Evolutionary conservation across 2,113 vertebrate genomes (phyloP), one percentile per base, ranked within the genome.

Genomic region (Chascanopsetta lugubris): DNA sequence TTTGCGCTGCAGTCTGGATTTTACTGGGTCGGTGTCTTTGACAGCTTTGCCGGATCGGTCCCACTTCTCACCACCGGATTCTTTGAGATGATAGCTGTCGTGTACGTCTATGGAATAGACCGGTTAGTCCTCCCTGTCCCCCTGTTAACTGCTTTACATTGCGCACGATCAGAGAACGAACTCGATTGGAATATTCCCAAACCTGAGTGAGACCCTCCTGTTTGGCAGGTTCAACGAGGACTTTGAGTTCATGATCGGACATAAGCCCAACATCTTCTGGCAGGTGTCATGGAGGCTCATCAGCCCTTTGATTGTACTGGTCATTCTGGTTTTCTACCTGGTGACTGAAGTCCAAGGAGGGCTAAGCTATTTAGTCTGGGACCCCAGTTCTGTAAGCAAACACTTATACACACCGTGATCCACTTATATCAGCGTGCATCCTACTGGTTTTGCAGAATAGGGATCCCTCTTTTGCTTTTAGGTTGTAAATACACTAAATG

Each of bases 1-100:
- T 98, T 98, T 85, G 88, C 94, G 0, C 92, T 95, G 83, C 74
- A 82, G 0, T 97, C 97, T 1, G 97, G 96, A 17, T 90, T 96
- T 79, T 98, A 98, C 72, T 99, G 96, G 97, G 89, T 98, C 8
- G 88, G 91, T 15, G 86, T 99, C 2, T 94, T 99, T 62, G 96
- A 99, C 36, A 56, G 45, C 18, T 98, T 95, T 47, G 95, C 95
- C 3, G 96, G 94, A 61, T 98, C 97, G 15, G 92, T 98, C 56
- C 96, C 97, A 0, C 87, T 99, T 73, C 88, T 99, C 7, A 75
- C 94, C 45, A 93, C 95, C 6, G 96, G 95, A 25, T 92, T 99
- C 72, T 94, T 86, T 48, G 97, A 98, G 88, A 95, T 96, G 93
- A 89, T 96, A 42, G 68, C 94, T 0, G 92, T 98, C 0, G 90